Conservation (phyloP, 2,113 vertebrate species). For the Laticauda laticaudata region DNA sequence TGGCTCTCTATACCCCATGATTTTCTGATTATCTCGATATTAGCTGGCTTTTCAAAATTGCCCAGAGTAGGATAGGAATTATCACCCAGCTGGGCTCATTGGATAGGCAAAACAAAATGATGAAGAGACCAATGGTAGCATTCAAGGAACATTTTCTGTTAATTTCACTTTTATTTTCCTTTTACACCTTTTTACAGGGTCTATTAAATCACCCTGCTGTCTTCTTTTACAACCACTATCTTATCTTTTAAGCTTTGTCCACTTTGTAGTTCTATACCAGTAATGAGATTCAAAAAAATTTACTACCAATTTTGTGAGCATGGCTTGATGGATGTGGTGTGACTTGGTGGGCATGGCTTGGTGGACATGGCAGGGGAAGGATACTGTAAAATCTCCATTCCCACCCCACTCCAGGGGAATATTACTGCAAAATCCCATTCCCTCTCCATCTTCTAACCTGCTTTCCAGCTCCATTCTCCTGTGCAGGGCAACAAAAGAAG, state of each 20-base stretch:
- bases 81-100: not conserved
- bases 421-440: too few relatives aligned
- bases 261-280: not conserved
- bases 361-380: too few relatives aligned
- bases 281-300: too few relatives aligned
- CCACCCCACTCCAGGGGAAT: too few relatives aligned
- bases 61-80: not conserved
- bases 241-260: not conserved
- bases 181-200: not conserved
- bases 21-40: not conserved
- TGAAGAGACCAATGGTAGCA: not conserved
- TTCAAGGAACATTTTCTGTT: not conserved
- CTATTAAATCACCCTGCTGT: not conserved
- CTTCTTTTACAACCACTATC: not conserved
- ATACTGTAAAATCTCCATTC: too few relatives aligned
- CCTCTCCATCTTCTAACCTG: too few relatives aligned
- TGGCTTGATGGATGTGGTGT: too few relatives aligned
- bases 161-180: not conserved
- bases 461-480: too few relatives aligned
- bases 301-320: too few relatives aligned
- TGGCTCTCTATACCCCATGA: not conserved
- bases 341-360: too few relatives aligned
- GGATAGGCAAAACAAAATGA: not conserved
- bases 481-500: too few relatives aligned
- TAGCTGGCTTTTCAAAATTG: not conserved